phyloP scores from a whole-genome alignment of 2,888 invertebrate species.

The Melieria crassipennis region DNA sequence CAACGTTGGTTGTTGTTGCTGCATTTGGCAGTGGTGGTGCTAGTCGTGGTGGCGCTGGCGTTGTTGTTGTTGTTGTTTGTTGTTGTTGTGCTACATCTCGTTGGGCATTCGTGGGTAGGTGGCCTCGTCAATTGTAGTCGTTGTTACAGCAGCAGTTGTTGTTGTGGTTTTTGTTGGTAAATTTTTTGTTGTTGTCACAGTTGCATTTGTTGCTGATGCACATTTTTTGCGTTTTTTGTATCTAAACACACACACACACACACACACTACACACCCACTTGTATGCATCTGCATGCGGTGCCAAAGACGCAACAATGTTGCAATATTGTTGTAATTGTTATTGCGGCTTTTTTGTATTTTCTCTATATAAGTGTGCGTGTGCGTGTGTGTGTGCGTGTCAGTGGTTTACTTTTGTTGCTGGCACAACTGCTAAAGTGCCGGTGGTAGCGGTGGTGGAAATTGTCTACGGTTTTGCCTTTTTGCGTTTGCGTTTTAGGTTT shows the following conservation, averaged over 20 bases:
- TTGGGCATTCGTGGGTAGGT: not conserved
- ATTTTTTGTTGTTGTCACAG: not conserved
- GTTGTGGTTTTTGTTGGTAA: too few species aligned
- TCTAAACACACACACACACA: not conserved
- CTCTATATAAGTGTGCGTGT: not conserved
- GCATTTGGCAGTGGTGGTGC: too few species aligned
- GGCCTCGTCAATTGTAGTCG: not conserved
- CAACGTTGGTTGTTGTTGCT: too few species aligned
- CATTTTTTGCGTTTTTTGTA: not conserved
- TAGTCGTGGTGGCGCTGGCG: too few species aligned
- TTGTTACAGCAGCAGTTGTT: not conserved
- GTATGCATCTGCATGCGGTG: not conserved
- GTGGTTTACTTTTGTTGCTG: not conserved
- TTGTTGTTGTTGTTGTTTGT: too few species aligned
- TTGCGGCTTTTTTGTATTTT: not conserved
- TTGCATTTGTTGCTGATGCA: not conserved
- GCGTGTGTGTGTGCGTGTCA: not conserved
- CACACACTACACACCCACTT: not conserved
- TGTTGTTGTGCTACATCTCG: not conserved
- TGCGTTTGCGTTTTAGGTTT: not conserved
- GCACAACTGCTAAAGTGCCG: not conserved
- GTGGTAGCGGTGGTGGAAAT: not conserved
- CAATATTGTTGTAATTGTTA: slow-evolving; percentile 7
- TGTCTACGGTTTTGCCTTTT: not conserved
- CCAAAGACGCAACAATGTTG: not conserved